Evolutionary conservation across 2,113 vertebrate genomes (phyloP), one percentile per base, ranked within the genome.

Genomic region (Planiliza haematocheilus): DNA sequence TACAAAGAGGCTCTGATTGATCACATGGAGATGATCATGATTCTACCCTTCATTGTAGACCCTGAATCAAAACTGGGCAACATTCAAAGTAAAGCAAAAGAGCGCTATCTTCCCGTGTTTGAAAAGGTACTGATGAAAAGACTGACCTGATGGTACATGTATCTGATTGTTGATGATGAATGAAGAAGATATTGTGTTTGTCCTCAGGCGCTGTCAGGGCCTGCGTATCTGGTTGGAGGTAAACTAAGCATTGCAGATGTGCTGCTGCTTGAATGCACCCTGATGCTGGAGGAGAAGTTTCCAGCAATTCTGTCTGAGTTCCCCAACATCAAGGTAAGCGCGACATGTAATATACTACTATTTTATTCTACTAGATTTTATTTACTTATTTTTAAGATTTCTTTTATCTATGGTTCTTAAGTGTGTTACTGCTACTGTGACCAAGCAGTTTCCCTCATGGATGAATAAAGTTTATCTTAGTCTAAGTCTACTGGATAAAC

Each of bases 181-280:
- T 30, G 2, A 5, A 30, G 3, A 30, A 30, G 24, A 36, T 14
- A 7, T 1, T 60, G 17, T 48, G 17, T 7, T 8, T 56, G 4
- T 39, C 74, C 61, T 11, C 74, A 98, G 97, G 93, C 89, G 18
- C 89, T 98, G 51, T 81, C 84, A 77, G 86, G 90, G 10, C 86
- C 92, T 0, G 65, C 94, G 1, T 95, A 94, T 88, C 94, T 99
- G 46, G 95, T 97, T 67, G 97, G 97, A 80, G 92, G 93, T 39
- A 92, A 91, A 60, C 61, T 98, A 41, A 98, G 94, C 57, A 91
- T 86, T 91, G 96, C 97, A 34, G 96, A 98, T 64, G 66, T 97
- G 59, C 92, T 94, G n/a, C 76, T 98, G 60, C 38, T 97, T 46
- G 96, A 98, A 91, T 91, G 85, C 50, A 93, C 95, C 80, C 90